Evolutionary conservation across 2,888 invertebrate species (phyloP), one percentile per base, ranked within the genome.

Genomic region (Parochlus steinenii): DNA sequence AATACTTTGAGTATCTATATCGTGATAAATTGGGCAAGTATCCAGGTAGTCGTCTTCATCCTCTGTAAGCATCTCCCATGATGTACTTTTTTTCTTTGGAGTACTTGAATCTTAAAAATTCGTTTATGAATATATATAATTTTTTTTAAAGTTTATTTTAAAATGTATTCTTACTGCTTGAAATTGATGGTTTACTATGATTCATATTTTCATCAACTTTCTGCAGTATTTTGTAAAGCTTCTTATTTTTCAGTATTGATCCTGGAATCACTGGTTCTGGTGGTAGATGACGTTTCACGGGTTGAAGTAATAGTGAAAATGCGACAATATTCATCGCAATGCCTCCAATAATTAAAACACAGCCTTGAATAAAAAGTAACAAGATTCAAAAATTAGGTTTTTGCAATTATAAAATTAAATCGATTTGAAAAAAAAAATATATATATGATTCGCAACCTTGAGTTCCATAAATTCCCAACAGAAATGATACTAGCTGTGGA

Each of bases 301-400:
- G 78, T 46, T 75, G 71, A 27, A 77, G 58, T 38, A 78, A 53
- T 39, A 64, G 51, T 2, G 72, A 67, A 6, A 66, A 71, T 37
- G 67, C 51, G 5, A 74, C 49, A 0, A 69, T 65, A 52, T 78
- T 69, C 1, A 74, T 56, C 38, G 71, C 65, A 31, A 74, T 54
- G 3, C 65, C 74, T 31, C 69, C 65, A 33, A 75, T 54, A 39
- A 74, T 67, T 23, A 76, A 51, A 39, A 71, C 66, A 1, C 74
- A 67, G 27, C 70, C 71, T 54, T 69, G 60, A 49, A 65, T 63
- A n/a, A n/a, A n/a, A n/a, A n/a, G n/a, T n/a, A n/a, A n/a, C n/a
- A n/a, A n/a, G n/a, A n/a, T n/a, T n/a, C n/a, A n/a, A n/a, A n/a
- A n/a, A n/a, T n/a, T n/a, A n/a, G n/a, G n/a, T n/a, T n/a, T n/a